A percentile compares a stretch with the other conserved stretches of the same genome.
These are phyloP conservation scores for Flabesymbios commensalis DNA, from an alignment of 2,888 invertebrate species.

Conservation along the genomic window DNA sequence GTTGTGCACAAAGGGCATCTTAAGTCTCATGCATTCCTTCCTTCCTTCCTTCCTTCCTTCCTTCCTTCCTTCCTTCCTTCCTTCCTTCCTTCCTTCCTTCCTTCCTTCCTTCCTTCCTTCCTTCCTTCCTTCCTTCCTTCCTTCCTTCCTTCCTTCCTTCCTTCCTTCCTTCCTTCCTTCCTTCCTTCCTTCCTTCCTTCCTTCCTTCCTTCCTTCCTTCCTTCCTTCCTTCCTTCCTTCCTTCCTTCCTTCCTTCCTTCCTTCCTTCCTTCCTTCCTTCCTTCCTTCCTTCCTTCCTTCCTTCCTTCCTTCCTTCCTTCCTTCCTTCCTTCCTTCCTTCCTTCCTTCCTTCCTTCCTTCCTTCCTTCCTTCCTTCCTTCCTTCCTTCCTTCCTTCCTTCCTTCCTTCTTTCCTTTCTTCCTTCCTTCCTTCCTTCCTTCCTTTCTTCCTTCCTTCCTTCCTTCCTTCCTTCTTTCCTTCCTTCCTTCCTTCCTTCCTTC, in stretches of 20 bases:
- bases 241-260: constrained; percentile 31
- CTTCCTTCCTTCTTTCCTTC: background rate
- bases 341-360: constrained; percentile 15
- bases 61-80: constrained; percentile 25
- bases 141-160: constrained; percentile 27
- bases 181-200: constrained; percentile 34
- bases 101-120: constrained; percentile 27
- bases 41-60: constrained; percentile 20
- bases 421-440: background rate
- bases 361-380: constrained; percentile 16
- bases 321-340: constrained; percentile 22
- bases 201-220: constrained; percentile 31
- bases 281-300: constrained; percentile 33
- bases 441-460: background rate
- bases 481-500: background rate
- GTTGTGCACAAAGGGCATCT: too few relatives aligned
- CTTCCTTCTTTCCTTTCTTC: too few relatives aligned
- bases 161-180: constrained; percentile 30
- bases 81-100: constrained; percentile 34
- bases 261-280: constrained; percentile 34
- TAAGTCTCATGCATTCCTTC: too few relatives aligned
- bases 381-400: constrained; percentile 6
- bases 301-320: constrained; percentile 32
- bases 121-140: constrained; percentile 31
- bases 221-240: constrained; percentile 31